phyloP scores from a whole-genome alignment of 2,888 invertebrate genomes.

The Operophtera brumata region DNA sequence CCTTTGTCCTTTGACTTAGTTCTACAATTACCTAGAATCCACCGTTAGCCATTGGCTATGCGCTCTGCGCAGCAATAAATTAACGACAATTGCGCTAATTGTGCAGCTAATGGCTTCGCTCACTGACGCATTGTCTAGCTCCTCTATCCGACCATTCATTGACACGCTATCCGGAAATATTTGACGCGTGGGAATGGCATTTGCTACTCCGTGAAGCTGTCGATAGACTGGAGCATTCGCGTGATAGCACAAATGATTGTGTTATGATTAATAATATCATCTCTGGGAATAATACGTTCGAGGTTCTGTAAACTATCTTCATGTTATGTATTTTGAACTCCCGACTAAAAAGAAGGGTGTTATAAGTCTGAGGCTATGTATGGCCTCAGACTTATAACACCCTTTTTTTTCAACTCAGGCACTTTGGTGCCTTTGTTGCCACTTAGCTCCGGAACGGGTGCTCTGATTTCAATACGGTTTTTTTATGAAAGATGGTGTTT shows the following conservation, averaged over 20 bases:
- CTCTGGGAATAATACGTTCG: neutral
- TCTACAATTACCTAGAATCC: conserved; percentile 29
- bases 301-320: neutral
- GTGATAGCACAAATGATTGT: neutral
- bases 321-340: too few relatives aligned
- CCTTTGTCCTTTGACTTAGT: conserved; percentile 31
- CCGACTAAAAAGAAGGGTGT: too few relatives aligned
- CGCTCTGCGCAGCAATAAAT: conserved; percentile 66
- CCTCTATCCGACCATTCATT: conserved; percentile 61
- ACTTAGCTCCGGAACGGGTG: too few relatives aligned
- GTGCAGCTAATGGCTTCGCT: conserved; percentile 70
- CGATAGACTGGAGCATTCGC: neutral
- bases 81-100: conserved; percentile 79
- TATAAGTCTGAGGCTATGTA: too few relatives aligned
- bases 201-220: conserved; percentile 33
- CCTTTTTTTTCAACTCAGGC: too few relatives aligned
- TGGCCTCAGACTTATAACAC: too few relatives aligned
- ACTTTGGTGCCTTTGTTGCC: too few relatives aligned
- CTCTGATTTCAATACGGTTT: too few relatives aligned
- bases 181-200: conserved; percentile 61
- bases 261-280: conserved; percentile 7
- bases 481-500: too few relatives aligned
- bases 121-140: conserved; percentile 71
- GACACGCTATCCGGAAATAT: conserved; percentile 57
- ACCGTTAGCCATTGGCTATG: conserved; percentile 30